These are phyloP conservation scores for Metalampra italica DNA, from an alignment of 2,888 invertebrate genomes.

Conservation along the genomic window DNA sequence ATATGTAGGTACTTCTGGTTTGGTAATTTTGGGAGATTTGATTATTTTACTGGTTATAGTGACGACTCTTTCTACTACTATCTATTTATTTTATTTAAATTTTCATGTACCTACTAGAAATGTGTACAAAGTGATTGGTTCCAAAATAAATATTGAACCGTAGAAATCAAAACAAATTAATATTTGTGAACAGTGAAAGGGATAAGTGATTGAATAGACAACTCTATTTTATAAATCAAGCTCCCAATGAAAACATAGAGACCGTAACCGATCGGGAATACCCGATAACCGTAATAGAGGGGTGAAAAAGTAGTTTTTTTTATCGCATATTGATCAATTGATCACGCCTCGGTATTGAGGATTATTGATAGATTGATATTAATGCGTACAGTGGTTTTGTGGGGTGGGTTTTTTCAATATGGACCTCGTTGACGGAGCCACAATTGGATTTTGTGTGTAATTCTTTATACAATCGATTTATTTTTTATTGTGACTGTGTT, in stretches of 20 bases:
- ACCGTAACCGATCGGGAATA: conserved; percentile 53
- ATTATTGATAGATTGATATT: conserved; percentile 76
- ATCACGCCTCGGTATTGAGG: conserved; percentile 71
- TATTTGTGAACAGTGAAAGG: conserved; percentile 5
- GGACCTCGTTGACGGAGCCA: conserved; percentile 59
- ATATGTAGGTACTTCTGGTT: too few species aligned
- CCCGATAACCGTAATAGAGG: conserved; percentile 49
- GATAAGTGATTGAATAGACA: conserved; percentile 56
- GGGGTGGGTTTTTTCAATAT: conserved; percentile 67
- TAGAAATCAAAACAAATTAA: conserved; percentile 5
- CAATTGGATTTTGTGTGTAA: conserved; percentile 67
- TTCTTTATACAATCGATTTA: conserved; percentile 48
- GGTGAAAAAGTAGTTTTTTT: conserved; percentile 52
- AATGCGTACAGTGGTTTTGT: conserved; percentile 44
- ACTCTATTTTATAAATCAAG: conserved; percentile 48
- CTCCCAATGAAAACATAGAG: conserved; percentile 52
- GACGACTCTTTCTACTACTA: too few species aligned
- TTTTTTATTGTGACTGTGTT: conserved; percentile 49
- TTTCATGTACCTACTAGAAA: too few species aligned
- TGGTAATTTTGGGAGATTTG: too few species aligned
- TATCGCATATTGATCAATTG: conserved; percentile 66
- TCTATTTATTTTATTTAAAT: too few species aligned
- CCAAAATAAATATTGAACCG: not conserved
- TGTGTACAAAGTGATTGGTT: too few species aligned
- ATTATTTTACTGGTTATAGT: too few species aligned